Conservation (phyloP, 2,888 invertebrate genomes). For the Sclerodermus sp. region DNA sequence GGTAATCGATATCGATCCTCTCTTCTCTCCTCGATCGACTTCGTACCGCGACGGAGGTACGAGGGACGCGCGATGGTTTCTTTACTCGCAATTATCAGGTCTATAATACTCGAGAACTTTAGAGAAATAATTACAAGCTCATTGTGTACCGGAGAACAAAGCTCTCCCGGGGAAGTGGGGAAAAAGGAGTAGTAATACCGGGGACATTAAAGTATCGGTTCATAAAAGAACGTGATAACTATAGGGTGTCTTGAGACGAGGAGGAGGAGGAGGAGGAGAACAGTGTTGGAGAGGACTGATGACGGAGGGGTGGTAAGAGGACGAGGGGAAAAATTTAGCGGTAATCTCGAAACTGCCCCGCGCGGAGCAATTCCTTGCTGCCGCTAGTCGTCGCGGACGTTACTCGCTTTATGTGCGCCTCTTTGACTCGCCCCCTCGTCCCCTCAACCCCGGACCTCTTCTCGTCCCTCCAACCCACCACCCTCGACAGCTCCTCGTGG, state of each 20-base stretch:
- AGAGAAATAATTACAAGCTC: too few relatives aligned
- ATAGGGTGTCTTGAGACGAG: constrained; percentile 16
- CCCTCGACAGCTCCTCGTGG: constrained; percentile 8
- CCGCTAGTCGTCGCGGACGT: constrained; percentile 23
- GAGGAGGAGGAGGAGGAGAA: constrained; percentile 14
- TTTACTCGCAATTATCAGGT: too few relatives aligned
- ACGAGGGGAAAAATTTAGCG: constrained; percentile 37
- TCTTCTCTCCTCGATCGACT: too few relatives aligned
- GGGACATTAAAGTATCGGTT: constrained; percentile 24
- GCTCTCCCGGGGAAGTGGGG: too few relatives aligned
- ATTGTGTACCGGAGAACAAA: too few relatives aligned
- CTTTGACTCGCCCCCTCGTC: constrained; percentile 37
- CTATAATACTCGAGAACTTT: too few relatives aligned
- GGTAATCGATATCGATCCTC: too few relatives aligned
- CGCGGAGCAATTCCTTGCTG: constrained; percentile 33
- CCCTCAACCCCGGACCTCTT: constrained; percentile 12
- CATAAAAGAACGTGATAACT: constrained; percentile 21
- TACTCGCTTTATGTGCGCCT: constrained; percentile 45
- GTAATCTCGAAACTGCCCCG: constrained; percentile 33
- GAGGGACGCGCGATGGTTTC: too few relatives aligned
- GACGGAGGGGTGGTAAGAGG: constrained; percentile 15
- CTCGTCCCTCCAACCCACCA: constrained; percentile 8
- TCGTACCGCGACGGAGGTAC: too few relatives aligned
- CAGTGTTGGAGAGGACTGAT: constrained; percentile 27
- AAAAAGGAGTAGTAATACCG: too few relatives aligned